phyloP scores from a whole-genome alignment of 2,113 vertebrate genomes.

The Paralichthys olivaceus region DNA sequence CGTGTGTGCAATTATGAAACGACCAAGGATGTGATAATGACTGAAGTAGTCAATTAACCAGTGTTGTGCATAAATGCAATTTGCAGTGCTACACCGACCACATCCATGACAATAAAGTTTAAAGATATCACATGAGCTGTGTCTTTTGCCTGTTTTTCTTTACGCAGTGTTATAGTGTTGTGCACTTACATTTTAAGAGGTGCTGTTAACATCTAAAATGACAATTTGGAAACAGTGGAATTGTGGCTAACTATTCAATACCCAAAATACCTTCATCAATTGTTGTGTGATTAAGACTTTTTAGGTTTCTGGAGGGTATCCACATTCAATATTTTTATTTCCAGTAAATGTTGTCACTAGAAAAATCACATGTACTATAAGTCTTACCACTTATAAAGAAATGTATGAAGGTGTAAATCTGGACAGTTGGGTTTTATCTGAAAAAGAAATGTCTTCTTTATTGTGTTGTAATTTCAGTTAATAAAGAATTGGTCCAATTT shows the following conservation, averaged over 20 bases:
- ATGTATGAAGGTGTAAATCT: too few relatives aligned
- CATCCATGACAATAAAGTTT: constrained; percentile 48
- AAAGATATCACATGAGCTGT: constrained; percentile 26
- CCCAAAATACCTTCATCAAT: not conserved
- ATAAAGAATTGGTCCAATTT: too few relatives aligned
- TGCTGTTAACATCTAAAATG: not conserved
- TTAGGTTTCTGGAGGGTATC: not conserved
- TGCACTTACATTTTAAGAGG: not conserved
- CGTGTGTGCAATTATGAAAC: not conserved
- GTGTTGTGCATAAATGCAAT: constrained; percentile 14
- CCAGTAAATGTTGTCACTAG: not conserved
- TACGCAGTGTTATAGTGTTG: not conserved
- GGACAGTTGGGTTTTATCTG: too few relatives aligned
- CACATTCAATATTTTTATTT: not conserved
- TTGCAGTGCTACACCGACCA: constrained; percentile 29
- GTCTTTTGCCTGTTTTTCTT: constrained; percentile 39
- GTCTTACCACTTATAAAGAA: not conserved
- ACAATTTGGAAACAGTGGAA: not conserved
- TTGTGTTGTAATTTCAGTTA: not conserved
- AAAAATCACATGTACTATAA: too few relatives aligned
- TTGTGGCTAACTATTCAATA: not conserved
- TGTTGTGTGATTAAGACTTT: not conserved
- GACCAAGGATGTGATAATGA: not conserved
- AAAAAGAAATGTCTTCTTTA: too few relatives aligned
- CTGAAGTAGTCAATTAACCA: not conserved